Base-by-base conservation (phyloP, 2,888 invertebrate species). In the Morpho achilles region DNA sequence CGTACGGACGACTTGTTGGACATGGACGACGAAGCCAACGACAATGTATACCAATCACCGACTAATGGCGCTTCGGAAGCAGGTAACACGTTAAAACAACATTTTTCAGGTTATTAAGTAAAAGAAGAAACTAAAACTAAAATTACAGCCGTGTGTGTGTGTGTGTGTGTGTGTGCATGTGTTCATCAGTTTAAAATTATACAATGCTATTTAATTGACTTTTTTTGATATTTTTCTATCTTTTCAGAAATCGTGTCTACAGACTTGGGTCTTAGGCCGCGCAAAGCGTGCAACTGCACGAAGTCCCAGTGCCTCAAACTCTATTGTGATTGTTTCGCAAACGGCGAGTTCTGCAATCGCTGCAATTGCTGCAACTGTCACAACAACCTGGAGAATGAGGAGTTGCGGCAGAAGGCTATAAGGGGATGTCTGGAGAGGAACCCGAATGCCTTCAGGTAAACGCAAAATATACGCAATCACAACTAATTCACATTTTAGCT, bases 261-360 rank as follows among this genome's bases (percentile, higher is more conserved):
- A 0, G 86, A 86, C 8, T 70, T 91, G 41, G 91, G 89, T 0
- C 74, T 92, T 69, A 90, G 95, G 66, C 95, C 96, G 1, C 91
- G 97, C 50, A 99, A 99, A 82, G 98, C 99, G 8, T 99, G 99
- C 87, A 99, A 99, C 84, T 99, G 99, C 86, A 99, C 98, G 41
- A 99, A 99, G 87, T 99, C 99, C 2, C 98, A 98, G 80, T 99
- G 99, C 77, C 93, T 99, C 63, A 99, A 99, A 87, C 85, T 99
- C 87, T 99, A 99, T 82, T 99, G 99, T 90, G 99, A 99, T 81
- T 99, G 99, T 82, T 99, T 99, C 92, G 99, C 99, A 5, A 99
- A 99, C 88, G 99, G 99, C 4, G 99, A 99, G 88, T 99, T 99
- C 87, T 99, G 99, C 89, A 96, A 97, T 82, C 95, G 94, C 82